Percentiles rank a stretch among this genome's conserved stretches.
Evolutionary conservation across 2,797 vertebrate genomes (phyloP).

Genomic region (Otus scops): DNA sequence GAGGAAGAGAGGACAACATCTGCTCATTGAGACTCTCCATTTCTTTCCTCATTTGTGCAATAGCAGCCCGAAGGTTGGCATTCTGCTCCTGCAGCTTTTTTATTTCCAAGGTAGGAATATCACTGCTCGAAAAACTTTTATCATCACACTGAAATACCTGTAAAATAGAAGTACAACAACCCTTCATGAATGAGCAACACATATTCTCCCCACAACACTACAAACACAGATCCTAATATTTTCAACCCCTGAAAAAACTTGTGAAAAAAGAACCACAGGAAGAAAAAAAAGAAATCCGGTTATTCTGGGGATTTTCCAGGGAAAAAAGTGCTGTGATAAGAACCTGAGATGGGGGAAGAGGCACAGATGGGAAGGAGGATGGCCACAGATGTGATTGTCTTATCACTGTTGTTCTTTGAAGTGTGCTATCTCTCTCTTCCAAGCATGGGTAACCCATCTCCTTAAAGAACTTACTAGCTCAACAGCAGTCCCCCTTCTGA

Average conservation of each 20-base stretch:
- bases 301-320: neutral
- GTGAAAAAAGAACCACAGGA: neutral
- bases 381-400: neutral
- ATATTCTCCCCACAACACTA: neutral
- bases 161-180: neutral
- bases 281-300: neutral
- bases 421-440: neutral
- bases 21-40: conserved; percentile 82
- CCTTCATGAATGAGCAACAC: neutral
- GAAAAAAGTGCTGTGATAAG: neutral
- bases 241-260: neutral
- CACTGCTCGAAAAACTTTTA: neutral
- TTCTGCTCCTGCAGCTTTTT: conserved; percentile 85
- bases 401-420: neutral
- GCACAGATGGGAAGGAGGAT: neutral
- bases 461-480: neutral
- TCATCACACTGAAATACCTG: conserved; percentile 6
- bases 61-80: conserved; percentile 71
- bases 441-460: neutral
- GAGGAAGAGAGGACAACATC: neutral
- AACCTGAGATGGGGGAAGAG: neutral
- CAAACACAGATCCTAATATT: neutral
- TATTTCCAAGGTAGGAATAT: conserved; percentile 74
- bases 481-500: neutral
- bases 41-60: conserved; percentile 88